Percentiles rank a stretch among this genome's conserved stretches.
Conservation (phyloP, 2,797 vertebrate species). For the Myotis pilosus region DNA sequence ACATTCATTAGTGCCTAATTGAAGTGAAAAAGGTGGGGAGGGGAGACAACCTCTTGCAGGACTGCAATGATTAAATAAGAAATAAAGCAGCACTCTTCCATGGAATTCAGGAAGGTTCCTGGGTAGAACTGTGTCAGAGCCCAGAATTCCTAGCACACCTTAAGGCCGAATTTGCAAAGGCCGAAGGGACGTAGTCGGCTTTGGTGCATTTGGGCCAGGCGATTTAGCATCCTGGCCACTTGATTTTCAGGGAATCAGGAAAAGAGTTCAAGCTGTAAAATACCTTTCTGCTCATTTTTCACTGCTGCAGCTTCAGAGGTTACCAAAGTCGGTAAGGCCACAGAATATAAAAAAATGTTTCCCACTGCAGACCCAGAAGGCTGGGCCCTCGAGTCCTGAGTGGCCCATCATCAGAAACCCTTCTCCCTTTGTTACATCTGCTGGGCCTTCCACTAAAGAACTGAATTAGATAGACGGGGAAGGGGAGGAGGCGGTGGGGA, state of each 20-base stretch:
- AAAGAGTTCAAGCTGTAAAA: slow-evolving; percentile 71
- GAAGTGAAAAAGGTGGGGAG: background rate
- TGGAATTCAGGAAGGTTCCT: slow-evolving; percentile 41
- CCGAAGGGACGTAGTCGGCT: background rate
- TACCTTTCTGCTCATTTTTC: slow-evolving; percentile 73
- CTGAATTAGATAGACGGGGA: slow-evolving; percentile 92
- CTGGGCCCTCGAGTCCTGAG: slow-evolving; percentile 82
- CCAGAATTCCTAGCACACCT: slow-evolving; percentile 40
- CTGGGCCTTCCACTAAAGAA: slow-evolving; percentile 93
- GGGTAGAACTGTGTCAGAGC: background rate
- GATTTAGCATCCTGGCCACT: slow-evolving; percentile 67
- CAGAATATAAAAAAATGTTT: slow-evolving; percentile 47
- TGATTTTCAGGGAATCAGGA: slow-evolving; percentile 70
- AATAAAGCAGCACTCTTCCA: slow-evolving; percentile 40
- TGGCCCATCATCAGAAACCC: slow-evolving; percentile 89
- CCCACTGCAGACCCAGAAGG: slow-evolving; percentile 67
- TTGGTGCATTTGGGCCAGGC: background rate
- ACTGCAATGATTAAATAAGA: background rate
- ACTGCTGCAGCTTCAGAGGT: slow-evolving; percentile 65
- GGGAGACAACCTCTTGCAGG: background rate
- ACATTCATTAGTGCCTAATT: background rate
- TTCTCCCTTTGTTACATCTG: slow-evolving; percentile 92
- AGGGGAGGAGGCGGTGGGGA: slow-evolving; percentile 51
- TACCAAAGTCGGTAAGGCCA: slow-evolving; percentile 66
- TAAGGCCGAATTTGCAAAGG: slow-evolving; percentile 58